These are phyloP conservation scores for Macaria liturata DNA, from an alignment of 2,888 invertebrate genomes.

Conservation along the genomic window DNA sequence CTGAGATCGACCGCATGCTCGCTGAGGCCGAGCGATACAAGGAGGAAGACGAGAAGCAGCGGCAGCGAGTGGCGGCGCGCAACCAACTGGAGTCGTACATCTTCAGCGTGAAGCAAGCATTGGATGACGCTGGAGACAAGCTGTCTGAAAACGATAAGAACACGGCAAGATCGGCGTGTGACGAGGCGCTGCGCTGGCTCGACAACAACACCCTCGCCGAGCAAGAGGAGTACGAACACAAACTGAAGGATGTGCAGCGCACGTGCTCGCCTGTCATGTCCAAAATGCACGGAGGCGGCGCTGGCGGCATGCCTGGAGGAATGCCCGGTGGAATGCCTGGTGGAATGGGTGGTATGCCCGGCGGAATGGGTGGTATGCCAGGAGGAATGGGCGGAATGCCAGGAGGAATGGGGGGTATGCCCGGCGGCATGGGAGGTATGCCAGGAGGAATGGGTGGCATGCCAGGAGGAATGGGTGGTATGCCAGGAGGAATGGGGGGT, in stretches of 20 bases:
- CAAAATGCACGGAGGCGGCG: slow-evolving; percentile 9
- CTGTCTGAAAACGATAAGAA: slow-evolving; percentile 3
- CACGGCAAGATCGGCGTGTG: slow-evolving; percentile 4
- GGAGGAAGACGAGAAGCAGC: slow-evolving; percentile 12
- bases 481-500: slow-evolving; percentile 7
- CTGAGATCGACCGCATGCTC: slow-evolving; percentile 13
- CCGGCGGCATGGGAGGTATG: slow-evolving; percentile 9
- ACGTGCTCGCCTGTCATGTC: slow-evolving; percentile 9
- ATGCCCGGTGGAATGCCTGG: slow-evolving; percentile 9
- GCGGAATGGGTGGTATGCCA: slow-evolving; percentile 8
- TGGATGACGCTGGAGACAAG: slow-evolving; percentile 12
- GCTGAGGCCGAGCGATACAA: slow-evolving; percentile 12
- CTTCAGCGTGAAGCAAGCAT: slow-evolving; percentile 11
- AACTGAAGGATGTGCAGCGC: slow-evolving; percentile 8
- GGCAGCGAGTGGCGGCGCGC: slow-evolving; percentile 8
- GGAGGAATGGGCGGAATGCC: slow-evolving; percentile 7
- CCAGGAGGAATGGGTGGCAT: slow-evolving; percentile 8
- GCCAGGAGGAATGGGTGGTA: slow-evolving; percentile 8
- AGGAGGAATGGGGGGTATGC: slow-evolving; percentile 6
- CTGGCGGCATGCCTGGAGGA: not conserved
- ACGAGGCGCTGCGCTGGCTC: slow-evolving; percentile 9
- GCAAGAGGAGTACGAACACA: slow-evolving; percentile 10
- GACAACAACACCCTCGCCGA: slow-evolving; percentile 12
- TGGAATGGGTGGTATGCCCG: slow-evolving; percentile 6
- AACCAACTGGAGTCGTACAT: slow-evolving; percentile 9